These are phyloP conservation scores for Ryuthela nishihirai DNA, from an alignment of 2,888 invertebrate genomes.

Conservation along the genomic window DNA sequence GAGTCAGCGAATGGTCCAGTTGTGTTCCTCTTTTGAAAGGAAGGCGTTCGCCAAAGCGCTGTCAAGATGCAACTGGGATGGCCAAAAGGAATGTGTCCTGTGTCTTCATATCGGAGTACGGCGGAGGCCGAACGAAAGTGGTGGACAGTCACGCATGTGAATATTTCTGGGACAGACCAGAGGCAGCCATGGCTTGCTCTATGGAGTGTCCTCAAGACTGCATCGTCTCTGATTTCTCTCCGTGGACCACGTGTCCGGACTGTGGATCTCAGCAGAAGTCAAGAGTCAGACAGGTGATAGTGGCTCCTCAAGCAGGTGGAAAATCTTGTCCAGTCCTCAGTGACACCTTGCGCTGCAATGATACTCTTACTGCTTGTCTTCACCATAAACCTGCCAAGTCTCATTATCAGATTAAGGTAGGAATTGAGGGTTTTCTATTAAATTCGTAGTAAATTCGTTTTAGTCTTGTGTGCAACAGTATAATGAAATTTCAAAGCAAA, in stretches of 20 bases:
- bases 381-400: no score
- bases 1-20: constrained; percentile 13
- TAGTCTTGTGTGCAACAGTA: no score
- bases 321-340: constrained; percentile 49
- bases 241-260: neutral
- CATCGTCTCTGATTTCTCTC: constrained; percentile 7
- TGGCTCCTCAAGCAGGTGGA: constrained; percentile 57
- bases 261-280: constrained; percentile 4
- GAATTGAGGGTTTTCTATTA: no score
- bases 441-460: no score
- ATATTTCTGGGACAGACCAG: constrained; percentile 28
- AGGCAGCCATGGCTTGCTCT: constrained; percentile 18
- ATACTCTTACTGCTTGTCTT: no score
- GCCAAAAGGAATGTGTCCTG: constrained; percentile 17
- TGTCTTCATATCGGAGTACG: neutral
- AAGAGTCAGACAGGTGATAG: constrained; percentile 57
- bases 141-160: constrained; percentile 23
- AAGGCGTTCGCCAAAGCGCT: neutral
- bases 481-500: no score
- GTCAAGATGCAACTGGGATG: constrained; percentile 1
- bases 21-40: neutral
- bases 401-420: no score
- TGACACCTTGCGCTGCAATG: neutral
- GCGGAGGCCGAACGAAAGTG: neutral
- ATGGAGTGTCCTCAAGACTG: constrained; percentile 34